These are phyloP conservation scores for Bursaphelenchus okinawaensis DNA, from an alignment of 2,888 invertebrate genomes.

Conservation along the genomic window DNA sequence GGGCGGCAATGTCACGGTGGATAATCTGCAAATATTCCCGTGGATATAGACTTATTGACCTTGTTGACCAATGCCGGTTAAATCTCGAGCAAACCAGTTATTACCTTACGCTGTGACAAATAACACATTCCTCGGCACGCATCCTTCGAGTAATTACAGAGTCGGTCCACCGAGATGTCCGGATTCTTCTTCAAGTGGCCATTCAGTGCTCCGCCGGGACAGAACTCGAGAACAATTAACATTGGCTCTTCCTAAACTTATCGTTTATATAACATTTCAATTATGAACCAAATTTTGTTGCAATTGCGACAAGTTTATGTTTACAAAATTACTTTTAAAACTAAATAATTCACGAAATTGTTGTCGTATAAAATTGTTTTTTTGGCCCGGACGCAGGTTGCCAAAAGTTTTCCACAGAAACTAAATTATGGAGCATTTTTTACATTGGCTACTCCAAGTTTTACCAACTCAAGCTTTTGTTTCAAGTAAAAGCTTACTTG, in stretches of 20 bases:
- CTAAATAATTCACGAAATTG: too few species aligned
- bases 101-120: conserved; percentile 16
- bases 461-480: too few species aligned
- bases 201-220: conserved; percentile 20
- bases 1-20: conserved; percentile 1
- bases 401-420: too few species aligned
- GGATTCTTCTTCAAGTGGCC: neutral
- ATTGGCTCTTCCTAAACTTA: conserved; percentile 25
- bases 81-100: too few species aligned
- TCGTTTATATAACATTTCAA: too few species aligned
- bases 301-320: neutral
- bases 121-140: conserved; percentile 25
- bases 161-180: neutral
- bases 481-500: too few species aligned
- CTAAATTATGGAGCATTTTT: too few species aligned
- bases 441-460: too few species aligned
- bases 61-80: too few species aligned
- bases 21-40: conserved; percentile 14
- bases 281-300: neutral
- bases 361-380: too few species aligned
- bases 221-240: conserved; percentile 25
- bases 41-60: too few species aligned
- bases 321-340: neutral
- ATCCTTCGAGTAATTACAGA: conserved; percentile 15
- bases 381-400: too few species aligned